Evolutionary conservation across 1,140 invertebrate species (phyloP), one percentile per base, ranked within the genome.

Genomic region (Sitophilus oryzae): DNA sequence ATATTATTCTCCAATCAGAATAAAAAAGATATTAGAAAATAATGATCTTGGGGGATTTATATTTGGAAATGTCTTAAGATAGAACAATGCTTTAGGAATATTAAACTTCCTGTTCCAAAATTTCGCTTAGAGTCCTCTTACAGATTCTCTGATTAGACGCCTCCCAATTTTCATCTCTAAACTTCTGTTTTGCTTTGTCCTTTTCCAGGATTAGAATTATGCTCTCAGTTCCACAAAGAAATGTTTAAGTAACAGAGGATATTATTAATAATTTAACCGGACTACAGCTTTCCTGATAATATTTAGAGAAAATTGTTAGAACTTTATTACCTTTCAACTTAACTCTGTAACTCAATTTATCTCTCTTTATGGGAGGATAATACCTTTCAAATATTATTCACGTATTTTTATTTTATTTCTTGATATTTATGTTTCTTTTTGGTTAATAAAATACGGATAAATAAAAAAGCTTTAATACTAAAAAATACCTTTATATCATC

Each of bases 131-230:
- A 47, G 30, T 36, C 35, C 45, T 37, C 10, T 36, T 10, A 18
- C 45, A 47, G 19, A 47, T 47, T 47, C 21, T 34, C 25, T 47
- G 45, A 47, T 47, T 35, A 47, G 45, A 44, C 45, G 45, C 35
- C 25, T 22, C 30, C 45, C 36, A 47, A 47, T 47, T 47, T 36
- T 47, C 45, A 47, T 47, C 45, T 37, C 16, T 19, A 37, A 47
- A 47, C 45, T 47, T 47, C 45, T 47, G 45, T 47, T 47, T 47
- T 37, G 45, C 45, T 47, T 47, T 47, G 45, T 47, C 45, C 45
- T 47, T 21, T 34, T 47, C 30, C 34, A 47, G 34, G 21, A 47
- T 47, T 47, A 47, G 36, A 47, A 47, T 47, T 47, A 47, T 18
- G 30, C 25, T 30, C 25, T 11, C 5, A 6, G 11, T 30, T 30